Evolutionary conservation across 2,797 vertebrate genomes (phyloP), one percentile per base, ranked within the genome.

Genomic region (Oreortyx pictus): DNA sequence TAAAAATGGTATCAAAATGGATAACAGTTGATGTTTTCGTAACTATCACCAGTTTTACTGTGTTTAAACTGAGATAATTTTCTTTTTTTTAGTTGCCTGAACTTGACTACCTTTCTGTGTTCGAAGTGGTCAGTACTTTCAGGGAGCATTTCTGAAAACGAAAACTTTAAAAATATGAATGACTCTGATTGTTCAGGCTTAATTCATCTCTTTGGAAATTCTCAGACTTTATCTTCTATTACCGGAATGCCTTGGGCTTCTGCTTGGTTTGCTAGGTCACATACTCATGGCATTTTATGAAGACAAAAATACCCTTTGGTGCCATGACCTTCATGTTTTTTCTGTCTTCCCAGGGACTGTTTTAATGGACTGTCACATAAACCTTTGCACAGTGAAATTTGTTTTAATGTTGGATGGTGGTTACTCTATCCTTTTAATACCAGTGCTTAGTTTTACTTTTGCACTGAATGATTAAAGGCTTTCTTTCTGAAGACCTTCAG

Each of bases 271-370:
- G 84, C 59, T 62, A 65, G 81, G 71, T 92, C 88, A 93, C 37
- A 80, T 93, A 73, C 47, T 91, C 41, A 1, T 84, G 71, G 60
- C 64, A 82, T 89, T 94, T 92, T 94, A 61, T 86, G 56, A 89
- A 82, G 85, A 95, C 86, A 93, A 96, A 94, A 94, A 86, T 94
- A 83, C 47, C 47, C 52, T 70, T 76, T 84, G 29, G 56, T 91
- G 73, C 64, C 56, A 43, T 68, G 77, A 91, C 52, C 70, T 93
- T 94, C 73, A 39, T 67, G 57, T 86, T 92, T 91, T 89, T 39
- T 60, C 7, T 65, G 6, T 66, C 50, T 94, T 94, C 2, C 7
- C 60, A 79, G n/a, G 27, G 37, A 59, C 62, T 89, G 3, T 86
- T 95, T 94, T 89, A 95, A 86, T 72, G 82, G 43, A 83, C 24